A percentile compares a stretch with the other conserved stretches of the same genome.
Conservation (phyloP, 1,140 invertebrate species). For the Bombus fervidus region DNA sequence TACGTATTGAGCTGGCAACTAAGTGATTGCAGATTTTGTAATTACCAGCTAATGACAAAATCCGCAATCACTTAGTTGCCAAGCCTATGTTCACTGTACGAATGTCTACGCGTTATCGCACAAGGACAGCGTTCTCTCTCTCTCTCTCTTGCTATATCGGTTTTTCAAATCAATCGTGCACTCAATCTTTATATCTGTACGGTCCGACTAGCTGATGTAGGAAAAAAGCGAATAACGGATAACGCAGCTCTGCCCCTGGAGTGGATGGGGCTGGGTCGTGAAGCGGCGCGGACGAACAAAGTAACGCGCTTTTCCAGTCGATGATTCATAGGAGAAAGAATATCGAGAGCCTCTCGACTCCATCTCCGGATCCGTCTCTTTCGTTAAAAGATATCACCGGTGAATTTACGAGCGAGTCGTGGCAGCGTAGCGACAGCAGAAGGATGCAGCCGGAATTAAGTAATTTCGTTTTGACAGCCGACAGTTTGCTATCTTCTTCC, state of each 20-base stretch:
- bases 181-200: too few relatives aligned
- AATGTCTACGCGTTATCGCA: too few relatives aligned
- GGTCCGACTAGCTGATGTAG: too few relatives aligned
- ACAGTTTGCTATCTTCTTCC: constrained; percentile 19
- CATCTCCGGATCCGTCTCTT: not conserved
- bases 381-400: not conserved
- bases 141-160: too few relatives aligned
- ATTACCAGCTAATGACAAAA: too few relatives aligned
- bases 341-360: constrained; percentile 19
- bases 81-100: too few relatives aligned
- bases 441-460: constrained; percentile 35
- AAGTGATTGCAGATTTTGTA: too few relatives aligned
- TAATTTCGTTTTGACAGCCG: constrained; percentile 38
- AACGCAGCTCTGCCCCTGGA: not conserved
- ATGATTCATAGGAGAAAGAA: constrained; percentile 36
- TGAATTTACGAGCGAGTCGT: constrained; percentile 27
- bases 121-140: too few relatives aligned
- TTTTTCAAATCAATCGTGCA: too few relatives aligned
- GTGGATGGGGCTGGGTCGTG: not conserved
- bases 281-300: not conserved
- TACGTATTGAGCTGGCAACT: too few relatives aligned
- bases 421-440: not conserved
- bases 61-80: too few relatives aligned
- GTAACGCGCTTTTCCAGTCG: not conserved
- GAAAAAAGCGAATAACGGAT: not conserved